Percentiles rank a stretch among this genome's conserved stretches.
Conservation (phyloP, 2,888 invertebrate genomes). For the Tiphia femorata region DNA sequence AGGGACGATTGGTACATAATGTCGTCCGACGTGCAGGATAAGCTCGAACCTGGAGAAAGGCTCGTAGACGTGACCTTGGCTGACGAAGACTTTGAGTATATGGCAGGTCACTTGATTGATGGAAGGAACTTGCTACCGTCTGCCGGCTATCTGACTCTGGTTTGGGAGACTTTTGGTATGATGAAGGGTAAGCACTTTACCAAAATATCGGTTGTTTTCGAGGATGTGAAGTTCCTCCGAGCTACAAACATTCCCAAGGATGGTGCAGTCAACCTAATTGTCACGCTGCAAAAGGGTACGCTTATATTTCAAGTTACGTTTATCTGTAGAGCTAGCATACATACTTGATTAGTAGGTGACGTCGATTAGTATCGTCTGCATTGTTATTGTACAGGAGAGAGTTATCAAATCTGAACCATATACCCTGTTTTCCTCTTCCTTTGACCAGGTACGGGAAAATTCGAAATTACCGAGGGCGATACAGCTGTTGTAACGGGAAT, state of each 20-base stretch:
- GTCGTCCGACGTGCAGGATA: constrained; percentile 52
- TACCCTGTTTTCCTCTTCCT: not conserved
- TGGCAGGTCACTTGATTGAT: constrained; percentile 72
- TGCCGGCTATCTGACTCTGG: constrained; percentile 71
- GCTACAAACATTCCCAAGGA: constrained; percentile 73
- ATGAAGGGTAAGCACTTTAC: constrained; percentile 61
- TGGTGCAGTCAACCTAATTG: constrained; percentile 56
- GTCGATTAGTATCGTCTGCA: not conserved
- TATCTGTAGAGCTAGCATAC: too few species aligned
- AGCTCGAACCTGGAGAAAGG: constrained; percentile 51
- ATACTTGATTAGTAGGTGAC: too few species aligned
- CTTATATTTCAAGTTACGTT: too few species aligned
- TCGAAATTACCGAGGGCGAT: constrained; percentile 77
- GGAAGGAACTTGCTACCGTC: constrained; percentile 75
- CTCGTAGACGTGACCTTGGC: constrained; percentile 51
- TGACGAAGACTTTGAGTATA: constrained; percentile 64
- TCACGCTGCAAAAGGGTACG: constrained; percentile 61
- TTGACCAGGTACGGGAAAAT: constrained; percentile 65
- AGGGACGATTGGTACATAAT: constrained; percentile 66
- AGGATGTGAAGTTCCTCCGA: constrained; percentile 71
- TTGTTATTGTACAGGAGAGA: too few species aligned
- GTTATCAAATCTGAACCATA: not conserved
- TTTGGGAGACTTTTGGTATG: constrained; percentile 68
- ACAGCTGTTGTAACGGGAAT: constrained; percentile 80
- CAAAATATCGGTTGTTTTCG: constrained; percentile 64